Percentiles rank a stretch among this genome's conserved stretches.
These are phyloP conservation scores for Selenia dentaria DNA, from an alignment of 2,888 invertebrate species.

Conservation along the genomic window DNA sequence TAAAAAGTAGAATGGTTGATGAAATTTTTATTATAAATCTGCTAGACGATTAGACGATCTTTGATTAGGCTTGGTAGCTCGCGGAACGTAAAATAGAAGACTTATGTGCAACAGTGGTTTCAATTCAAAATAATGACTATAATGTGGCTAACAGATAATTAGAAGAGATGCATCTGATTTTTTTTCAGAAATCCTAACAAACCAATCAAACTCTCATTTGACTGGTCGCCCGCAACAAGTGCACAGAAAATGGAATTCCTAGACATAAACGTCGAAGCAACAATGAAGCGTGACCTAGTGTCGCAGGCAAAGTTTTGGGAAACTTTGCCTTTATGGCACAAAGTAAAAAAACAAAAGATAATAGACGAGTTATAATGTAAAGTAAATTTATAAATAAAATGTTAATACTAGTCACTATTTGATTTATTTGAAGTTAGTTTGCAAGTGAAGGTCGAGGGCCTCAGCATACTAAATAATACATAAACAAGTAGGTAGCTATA, in stretches of 20 bases:
- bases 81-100: too few species aligned
- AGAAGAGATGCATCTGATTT: too few species aligned
- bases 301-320: conserved; percentile 87
- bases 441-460: not conserved
- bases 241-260: conserved; percentile 82
- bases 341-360: conserved; percentile 42
- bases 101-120: too few species aligned
- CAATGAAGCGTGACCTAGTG: conserved; percentile 82
- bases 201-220: conserved; percentile 72
- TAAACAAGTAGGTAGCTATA: not conserved
- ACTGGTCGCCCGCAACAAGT: conserved; percentile 86
- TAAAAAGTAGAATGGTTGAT: too few species aligned
- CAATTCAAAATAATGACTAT: too few species aligned
- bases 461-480: too few species aligned
- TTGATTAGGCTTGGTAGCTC: too few species aligned
- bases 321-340: conserved; percentile 76
- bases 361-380: conserved; percentile 73
- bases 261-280: conserved; percentile 67
- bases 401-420: not conserved
- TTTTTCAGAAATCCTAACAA: conserved; percentile 86
- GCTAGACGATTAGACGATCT: too few species aligned
- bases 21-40: too few species aligned
- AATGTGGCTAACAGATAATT: too few species aligned
- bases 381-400: not conserved
- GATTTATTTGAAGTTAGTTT: not conserved